Evolutionary conservation across 2,888 invertebrate species (phyloP).

Genomic region (Ochropleura plecta): DNA sequence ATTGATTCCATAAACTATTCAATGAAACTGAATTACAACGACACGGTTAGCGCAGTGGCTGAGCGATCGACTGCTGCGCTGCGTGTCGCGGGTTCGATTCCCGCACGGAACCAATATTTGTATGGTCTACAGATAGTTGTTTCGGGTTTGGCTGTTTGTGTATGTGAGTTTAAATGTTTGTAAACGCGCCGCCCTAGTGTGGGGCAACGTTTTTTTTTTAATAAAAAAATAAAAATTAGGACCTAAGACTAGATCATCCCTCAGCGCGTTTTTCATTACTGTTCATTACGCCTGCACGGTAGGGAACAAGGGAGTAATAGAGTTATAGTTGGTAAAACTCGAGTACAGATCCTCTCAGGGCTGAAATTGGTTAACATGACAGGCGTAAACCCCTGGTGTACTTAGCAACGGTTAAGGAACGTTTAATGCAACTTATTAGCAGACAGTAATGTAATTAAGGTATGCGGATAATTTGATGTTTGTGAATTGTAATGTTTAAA

Average conservation of each 20-base stretch:
- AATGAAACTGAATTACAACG: no score
- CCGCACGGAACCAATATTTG: no score
- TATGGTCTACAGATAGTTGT: no score
- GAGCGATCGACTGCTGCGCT: no score
- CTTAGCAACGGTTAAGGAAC: slow-evolving; percentile 4
- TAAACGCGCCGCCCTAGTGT: no score
- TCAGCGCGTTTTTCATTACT: slow-evolving; percentile 41
- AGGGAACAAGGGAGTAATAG: slow-evolving; percentile 32
- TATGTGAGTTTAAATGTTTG: no score
- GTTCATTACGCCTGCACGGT: slow-evolving; percentile 8
- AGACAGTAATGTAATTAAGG: not conserved
- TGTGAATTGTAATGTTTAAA: not conserved
- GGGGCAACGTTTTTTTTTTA: no score
- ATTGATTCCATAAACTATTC: no score
- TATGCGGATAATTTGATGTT: not conserved
- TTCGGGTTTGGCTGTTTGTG: no score
- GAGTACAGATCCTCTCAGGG: slow-evolving; percentile 28
- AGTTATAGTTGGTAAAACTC: slow-evolving; percentile 47
- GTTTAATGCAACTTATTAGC: slow-evolving; percentile 37
- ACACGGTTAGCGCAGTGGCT: no score
- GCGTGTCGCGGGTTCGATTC: no score
- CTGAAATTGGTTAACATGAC: slow-evolving; percentile 43
- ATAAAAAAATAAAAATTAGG: no score
- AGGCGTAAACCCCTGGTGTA: slow-evolving; percentile 30
- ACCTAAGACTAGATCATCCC: slow-evolving; percentile 26